A percentile compares a stretch with the other conserved stretches of the same genome.
Conservation (phyloP, 2,888 invertebrate genomes). For the Caenorhabditis zanzibari region DNA sequence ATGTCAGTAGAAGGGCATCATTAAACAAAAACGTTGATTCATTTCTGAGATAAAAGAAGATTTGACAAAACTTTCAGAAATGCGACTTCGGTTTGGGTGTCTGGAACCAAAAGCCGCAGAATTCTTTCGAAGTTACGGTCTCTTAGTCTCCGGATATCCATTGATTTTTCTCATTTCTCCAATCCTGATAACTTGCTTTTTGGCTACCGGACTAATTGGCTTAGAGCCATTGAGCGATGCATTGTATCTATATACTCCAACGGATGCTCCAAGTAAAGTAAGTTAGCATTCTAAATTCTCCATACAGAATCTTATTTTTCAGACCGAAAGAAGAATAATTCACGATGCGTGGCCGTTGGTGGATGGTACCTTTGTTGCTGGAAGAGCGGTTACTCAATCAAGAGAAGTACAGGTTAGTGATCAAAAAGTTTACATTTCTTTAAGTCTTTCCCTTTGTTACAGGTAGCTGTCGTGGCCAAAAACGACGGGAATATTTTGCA, state of each 20-base stretch:
- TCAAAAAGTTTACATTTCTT: too few relatives aligned
- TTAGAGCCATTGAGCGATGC: slow-evolving; percentile 77
- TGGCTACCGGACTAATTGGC: slow-evolving; percentile 70
- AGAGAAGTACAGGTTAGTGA: slow-evolving; percentile 75
- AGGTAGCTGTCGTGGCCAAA: slow-evolving; percentile 90
- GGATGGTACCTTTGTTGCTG: slow-evolving; percentile 77
- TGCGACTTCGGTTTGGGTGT: slow-evolving; percentile 71
- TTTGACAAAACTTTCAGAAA: too few relatives aligned
- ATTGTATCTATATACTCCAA: slow-evolving; percentile 79
- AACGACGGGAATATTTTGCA: slow-evolving; percentile 90
- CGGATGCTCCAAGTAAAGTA: slow-evolving; percentile 77
- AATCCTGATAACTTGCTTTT: slow-evolving; percentile 67
- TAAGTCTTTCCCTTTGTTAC: too few relatives aligned
- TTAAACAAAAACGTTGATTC: too few relatives aligned
- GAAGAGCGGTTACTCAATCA: slow-evolving; percentile 76
- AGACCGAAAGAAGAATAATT: slow-evolving; percentile 72
- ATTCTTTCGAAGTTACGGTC: slow-evolving; percentile 77
- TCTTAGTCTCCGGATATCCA: slow-evolving; percentile 73
- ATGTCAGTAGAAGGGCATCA: too few relatives aligned
- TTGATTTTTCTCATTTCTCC: slow-evolving; percentile 74
- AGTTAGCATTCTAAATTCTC: slow-evolving; percentile 3
- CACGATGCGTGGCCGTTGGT: slow-evolving; percentile 77
- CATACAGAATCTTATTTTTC: not conserved
- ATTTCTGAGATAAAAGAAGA: too few relatives aligned
- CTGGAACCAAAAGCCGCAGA: slow-evolving; percentile 74